Conservation (phyloP, 1,140 invertebrate genomes). For the Chlorops oryzae region DNA sequence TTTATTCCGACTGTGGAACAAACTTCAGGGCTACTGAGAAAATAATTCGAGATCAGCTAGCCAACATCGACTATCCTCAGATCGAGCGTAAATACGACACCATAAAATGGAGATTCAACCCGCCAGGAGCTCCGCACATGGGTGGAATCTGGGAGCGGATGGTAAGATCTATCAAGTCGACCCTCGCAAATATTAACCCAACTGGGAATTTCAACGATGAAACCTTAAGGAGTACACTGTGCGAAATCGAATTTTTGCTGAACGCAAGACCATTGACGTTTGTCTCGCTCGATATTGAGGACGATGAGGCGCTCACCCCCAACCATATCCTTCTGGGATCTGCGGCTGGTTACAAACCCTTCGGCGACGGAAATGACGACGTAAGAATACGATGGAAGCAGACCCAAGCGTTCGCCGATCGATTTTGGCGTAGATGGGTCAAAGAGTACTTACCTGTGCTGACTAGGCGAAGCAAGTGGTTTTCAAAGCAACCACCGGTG, state of each 20-base stretch:
- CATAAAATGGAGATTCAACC: conserved; percentile 41
- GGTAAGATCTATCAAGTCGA: conserved; percentile 37
- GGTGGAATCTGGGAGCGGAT: conserved; percentile 47
- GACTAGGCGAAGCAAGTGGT: conserved; percentile 28
- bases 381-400: conserved; percentile 15
- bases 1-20: conserved; percentile 43
- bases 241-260: conserved; percentile 14
- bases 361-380: not conserved
- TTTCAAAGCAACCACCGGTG: conserved; percentile 11
- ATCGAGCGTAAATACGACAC: not conserved
- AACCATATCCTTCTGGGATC: conserved; percentile 38
- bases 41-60: not conserved
- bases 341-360: not conserved
- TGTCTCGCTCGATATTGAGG: conserved; percentile 19
- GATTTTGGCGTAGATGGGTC: conserved; percentile 27
- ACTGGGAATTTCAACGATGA: conserved; percentile 3
- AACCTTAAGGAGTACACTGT: conserved; percentile 12
- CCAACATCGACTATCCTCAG: not conserved
- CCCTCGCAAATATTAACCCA: conserved; percentile 15
- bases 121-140: conserved; percentile 43
- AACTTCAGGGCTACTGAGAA: conserved; percentile 38
- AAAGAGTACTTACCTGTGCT: conserved; percentile 23
- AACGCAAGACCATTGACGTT: conserved; percentile 28
- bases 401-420: conserved; percentile 21
- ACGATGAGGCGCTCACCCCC: conserved; percentile 22